phyloP scores from a whole-genome alignment of 2,113 vertebrate species.

The Ptyas mucosa region DNA sequence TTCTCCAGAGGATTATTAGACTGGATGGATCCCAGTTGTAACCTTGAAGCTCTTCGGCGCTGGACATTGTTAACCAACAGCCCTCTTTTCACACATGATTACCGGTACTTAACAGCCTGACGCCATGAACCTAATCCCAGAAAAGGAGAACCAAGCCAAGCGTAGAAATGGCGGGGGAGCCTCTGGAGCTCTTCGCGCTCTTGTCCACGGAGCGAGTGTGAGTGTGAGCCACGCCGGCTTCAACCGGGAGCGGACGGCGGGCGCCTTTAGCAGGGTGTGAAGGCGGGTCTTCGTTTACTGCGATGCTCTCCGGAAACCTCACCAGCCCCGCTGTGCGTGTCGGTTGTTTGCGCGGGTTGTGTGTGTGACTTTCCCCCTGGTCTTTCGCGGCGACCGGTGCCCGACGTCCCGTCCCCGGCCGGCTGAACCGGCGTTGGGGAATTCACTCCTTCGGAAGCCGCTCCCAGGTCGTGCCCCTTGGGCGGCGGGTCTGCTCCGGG shows the following conservation, averaged over 20 bases:
- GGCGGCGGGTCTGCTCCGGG: neutral
- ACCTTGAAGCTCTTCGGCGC: neutral
- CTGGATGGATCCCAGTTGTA: neutral
- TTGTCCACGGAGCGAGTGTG: too few species aligned
- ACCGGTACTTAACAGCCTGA: neutral
- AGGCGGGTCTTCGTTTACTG: neutral
- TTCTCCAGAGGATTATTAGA: neutral
- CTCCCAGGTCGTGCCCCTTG: neutral
- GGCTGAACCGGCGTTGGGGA: neutral
- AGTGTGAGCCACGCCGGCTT: neutral
- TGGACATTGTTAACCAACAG: neutral
- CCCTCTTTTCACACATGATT: neutral
- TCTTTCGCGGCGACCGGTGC: neutral
- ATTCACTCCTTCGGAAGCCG: neutral
- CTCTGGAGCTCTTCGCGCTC: neutral
- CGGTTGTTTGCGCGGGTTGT: neutral
- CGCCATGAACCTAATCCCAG: neutral
- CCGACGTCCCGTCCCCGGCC: neutral
- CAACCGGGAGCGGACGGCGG: neutral
- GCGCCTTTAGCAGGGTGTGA: neutral
- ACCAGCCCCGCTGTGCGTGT: fast-evolving
- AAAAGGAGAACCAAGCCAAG: neutral
- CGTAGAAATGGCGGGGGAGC: neutral
- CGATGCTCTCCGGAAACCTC: neutral
- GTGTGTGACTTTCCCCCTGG: neutral